Conservation (phyloP, 1,140 invertebrate genomes). For the Macrotrachela quadricornifera region DNA sequence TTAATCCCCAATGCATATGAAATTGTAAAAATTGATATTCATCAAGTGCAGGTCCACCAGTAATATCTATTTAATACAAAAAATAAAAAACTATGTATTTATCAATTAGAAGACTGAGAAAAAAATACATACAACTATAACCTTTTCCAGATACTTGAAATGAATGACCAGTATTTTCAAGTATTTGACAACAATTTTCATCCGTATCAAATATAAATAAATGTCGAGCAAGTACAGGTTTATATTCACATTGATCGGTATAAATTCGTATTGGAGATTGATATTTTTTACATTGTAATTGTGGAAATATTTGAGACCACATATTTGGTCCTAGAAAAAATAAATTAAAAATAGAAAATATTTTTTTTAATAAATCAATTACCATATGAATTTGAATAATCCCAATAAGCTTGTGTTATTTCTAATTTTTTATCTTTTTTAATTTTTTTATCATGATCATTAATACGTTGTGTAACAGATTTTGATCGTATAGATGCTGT, state of each 20-base stretch:
- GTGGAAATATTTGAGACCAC: too few relatives aligned
- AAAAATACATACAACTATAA: neutral
- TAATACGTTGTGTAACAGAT: too few relatives aligned
- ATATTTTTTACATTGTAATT: neutral
- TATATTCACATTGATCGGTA: conserved; percentile 1
- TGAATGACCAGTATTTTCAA: conserved; percentile 4
- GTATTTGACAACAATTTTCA: neutral
- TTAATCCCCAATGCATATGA: conserved; percentile 32
- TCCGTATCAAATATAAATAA: neutral
- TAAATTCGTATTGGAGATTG: conserved; percentile 6
- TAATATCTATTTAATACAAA: conserved; percentile 15
- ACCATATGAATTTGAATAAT: too few relatives aligned
- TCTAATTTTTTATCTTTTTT: too few relatives aligned
- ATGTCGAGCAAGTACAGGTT: neutral
- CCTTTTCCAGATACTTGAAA: conserved; percentile 5
- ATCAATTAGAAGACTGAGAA: neutral
- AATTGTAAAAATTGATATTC: conserved; percentile 28
- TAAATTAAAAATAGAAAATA: too few relatives aligned
- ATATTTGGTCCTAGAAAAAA: too few relatives aligned
- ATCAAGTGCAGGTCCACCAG: conserved; percentile 29
- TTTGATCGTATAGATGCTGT: too few relatives aligned
- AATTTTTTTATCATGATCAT: too few relatives aligned
- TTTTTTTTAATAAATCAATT: too few relatives aligned
- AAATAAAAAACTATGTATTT: neutral
- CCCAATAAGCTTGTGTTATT: too few relatives aligned